A percentile compares a stretch with the other conserved stretches of the same genome.
These are phyloP conservation scores for Scaptodrosophila latifasciaeformis DNA, from an alignment of 2,888 invertebrate species.

Conservation along the genomic window DNA sequence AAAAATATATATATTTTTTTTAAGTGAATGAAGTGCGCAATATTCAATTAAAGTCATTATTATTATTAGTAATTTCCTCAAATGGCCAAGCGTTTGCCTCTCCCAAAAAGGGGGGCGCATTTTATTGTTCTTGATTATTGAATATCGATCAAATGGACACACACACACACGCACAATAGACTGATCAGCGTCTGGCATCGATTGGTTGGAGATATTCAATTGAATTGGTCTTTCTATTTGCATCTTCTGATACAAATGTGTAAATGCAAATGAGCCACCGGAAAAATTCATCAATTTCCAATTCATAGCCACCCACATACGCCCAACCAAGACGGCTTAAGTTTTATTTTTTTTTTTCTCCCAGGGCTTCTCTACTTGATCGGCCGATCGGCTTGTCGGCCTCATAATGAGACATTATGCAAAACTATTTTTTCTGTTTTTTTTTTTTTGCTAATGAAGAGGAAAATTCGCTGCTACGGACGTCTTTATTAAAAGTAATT, in stretches of 20 bases:
- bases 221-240: constrained; percentile 2
- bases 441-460: constrained; percentile 59
- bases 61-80: constrained; percentile 69
- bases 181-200: too few species aligned
- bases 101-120: too few species aligned
- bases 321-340: not conserved
- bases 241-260: constrained; percentile 9
- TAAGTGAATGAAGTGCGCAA: constrained; percentile 69
- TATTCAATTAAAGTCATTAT: constrained; percentile 70
- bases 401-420: constrained; percentile 70
- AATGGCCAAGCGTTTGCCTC: too few species aligned
- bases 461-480: constrained; percentile 51
- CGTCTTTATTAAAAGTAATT: constrained; percentile 71
- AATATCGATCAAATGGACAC: constrained; percentile 26
- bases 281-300: constrained; percentile 74
- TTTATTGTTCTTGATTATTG: constrained; percentile 30
- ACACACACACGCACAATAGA: constrained; percentile 5
- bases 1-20: too few species aligned
- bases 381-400: too few species aligned
- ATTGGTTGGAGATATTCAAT: constrained; percentile 39
- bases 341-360: too few species aligned
- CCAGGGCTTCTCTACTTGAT: constrained; percentile 7
- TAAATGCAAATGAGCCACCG: constrained; percentile 40
- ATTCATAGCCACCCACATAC: constrained; percentile 43
- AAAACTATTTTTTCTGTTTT: constrained; percentile 42